Evolutionary conservation across 2,113 vertebrate species (phyloP).

Genomic region (Morone saxatilis): DNA sequence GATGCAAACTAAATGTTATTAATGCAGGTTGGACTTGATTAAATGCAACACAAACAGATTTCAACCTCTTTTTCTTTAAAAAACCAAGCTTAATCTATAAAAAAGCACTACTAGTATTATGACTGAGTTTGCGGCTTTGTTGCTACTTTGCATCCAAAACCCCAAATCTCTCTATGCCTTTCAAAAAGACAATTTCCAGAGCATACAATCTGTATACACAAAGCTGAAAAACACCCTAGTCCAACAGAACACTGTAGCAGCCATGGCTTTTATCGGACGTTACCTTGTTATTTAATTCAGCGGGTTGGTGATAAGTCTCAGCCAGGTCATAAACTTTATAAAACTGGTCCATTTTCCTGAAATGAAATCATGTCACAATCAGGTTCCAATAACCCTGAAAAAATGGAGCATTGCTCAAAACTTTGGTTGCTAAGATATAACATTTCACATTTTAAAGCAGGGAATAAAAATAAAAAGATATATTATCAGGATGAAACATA

Average conservation of each 20-base stretch:
- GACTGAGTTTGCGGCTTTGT: background rate
- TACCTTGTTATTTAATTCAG: conserved; percentile 56
- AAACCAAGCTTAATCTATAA: background rate
- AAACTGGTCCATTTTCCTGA: conserved; percentile 49
- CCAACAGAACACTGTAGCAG: conserved; percentile 37
- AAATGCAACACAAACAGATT: background rate
- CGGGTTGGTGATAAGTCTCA: conserved; percentile 46
- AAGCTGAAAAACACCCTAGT: conserved; percentile 44
- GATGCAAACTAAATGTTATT: background rate
- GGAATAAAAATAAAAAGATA: background rate
- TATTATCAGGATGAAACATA: background rate
- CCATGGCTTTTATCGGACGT: conserved; percentile 43
- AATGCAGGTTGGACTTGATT: background rate
- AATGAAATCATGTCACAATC: conserved; percentile 48
- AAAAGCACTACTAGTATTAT: background rate
- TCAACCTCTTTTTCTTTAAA: background rate
- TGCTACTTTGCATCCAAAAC: too few species aligned
- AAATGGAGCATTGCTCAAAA: conserved; percentile 30
- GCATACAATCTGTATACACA: conserved; percentile 12
- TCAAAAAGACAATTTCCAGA: conserved; percentile 47
- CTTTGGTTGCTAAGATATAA: background rate
- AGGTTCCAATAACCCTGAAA: background rate
- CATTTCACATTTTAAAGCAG: conserved; percentile 15
- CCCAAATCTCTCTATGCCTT: background rate
- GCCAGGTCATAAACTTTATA: conserved; percentile 53